Base-by-base conservation (phyloP, 2,113 vertebrate species). In the Hypomesus transpacificus region DNA sequence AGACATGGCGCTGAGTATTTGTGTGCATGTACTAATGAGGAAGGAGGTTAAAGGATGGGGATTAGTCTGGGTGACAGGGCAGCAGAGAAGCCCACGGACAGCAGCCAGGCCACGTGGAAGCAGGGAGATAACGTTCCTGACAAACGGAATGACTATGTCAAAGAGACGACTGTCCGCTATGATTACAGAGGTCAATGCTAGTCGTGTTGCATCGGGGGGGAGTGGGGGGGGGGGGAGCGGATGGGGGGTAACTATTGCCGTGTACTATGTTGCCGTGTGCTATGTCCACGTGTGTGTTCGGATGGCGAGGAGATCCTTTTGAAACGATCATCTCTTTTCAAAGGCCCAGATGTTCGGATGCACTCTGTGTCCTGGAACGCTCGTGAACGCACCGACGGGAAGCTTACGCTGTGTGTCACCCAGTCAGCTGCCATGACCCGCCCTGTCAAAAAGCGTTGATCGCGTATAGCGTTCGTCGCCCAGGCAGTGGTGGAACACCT, bases 311-410 rank as follows among this genome's bases (percentile, higher is more conserved):
- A 60, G 56, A 20, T 20, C 56, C 56, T 20, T 13, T 20, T 57
- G 20, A 18, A 18, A 57, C 17, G 8, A 7, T 3, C 17, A 24
- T 61, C 54, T 34, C 61, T 68, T 80, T 63, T 76, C 82, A 69
- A 70, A 65, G 79, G 57, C 53, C 73, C 69, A 71, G 39, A 59
- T 71, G 9, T 60, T 14, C 14, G 13, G 16, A 60, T 14, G 22
- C 22, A 26, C n/a, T 61, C 59, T 61, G 7, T 3, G 5, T 26
- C 24, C 22, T 61, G 1, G 59, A 22, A 26, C 31, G 5, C 31
- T 34, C 6, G 31, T 6, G 31, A 1, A 6, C 31, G 7, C 24
- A 61, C 16, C 3, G n/a, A 56, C 54, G n/a, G 16, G 8, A 57
- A n/a, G 8, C 17, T 20, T 4, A 1, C 8, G 16, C n/a, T n/a